These are phyloP conservation scores for Mus spretus DNA, from an alignment of 2,797 vertebrate genomes.

Conservation along the genomic window DNA sequence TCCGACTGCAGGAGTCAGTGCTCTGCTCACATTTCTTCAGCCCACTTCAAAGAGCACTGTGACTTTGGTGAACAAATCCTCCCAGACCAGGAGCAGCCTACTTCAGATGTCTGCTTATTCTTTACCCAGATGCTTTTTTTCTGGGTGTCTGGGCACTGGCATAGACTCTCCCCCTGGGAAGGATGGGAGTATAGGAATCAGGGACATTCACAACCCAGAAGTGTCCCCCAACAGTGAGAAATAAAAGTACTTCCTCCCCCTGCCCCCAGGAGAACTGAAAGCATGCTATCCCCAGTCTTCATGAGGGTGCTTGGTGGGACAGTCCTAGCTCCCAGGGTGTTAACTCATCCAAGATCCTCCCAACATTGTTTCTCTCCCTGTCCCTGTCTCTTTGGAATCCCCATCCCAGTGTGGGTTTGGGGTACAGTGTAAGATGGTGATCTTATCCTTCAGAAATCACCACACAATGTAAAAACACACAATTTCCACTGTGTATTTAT, in stretches of 20 bases:
- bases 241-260: neutral
- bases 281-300: neutral
- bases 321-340: neutral
- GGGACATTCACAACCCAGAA: neutral
- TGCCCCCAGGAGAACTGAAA: neutral
- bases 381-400: neutral
- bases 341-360: no score
- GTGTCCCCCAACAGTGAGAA: neutral
- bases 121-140: neutral
- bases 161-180: fast-evolving
- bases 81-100: neutral
- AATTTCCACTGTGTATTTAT: neutral
- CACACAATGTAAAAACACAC: neutral
- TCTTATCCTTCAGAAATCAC: neutral
- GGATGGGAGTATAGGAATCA: no score
- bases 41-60: neutral
- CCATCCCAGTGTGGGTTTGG: neutral
- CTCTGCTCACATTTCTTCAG: neutral
- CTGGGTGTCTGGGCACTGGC: neutral
- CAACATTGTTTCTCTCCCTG: neutral
- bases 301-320: neutral
- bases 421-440: neutral
- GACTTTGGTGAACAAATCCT: neutral
- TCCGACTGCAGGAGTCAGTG: neutral
- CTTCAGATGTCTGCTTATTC: neutral